A percentile compares a stretch with the other conserved stretches of the same genome.
phyloP scores from a whole-genome alignment of 2,797 vertebrate genomes.

The Huso huso region DNA sequence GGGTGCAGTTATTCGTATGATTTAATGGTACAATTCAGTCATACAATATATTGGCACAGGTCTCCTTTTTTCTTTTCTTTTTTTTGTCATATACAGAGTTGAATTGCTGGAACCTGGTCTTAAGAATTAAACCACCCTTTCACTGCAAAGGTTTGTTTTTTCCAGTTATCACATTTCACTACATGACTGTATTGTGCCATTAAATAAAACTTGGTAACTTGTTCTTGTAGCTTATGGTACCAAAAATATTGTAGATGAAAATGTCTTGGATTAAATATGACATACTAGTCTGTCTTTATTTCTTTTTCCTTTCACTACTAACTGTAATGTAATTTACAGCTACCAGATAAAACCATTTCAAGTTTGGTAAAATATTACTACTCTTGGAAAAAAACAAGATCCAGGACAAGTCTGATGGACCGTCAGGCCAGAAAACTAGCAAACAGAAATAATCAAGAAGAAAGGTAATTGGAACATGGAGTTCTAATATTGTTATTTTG shows the following conservation, averaged over 20 bases:
- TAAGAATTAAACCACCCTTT: too few relatives aligned
- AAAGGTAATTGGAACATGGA: conserved; percentile 63
- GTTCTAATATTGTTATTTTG: too few relatives aligned
- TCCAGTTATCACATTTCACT: neutral
- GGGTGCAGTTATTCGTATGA: too few relatives aligned
- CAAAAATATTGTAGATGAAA: neutral
- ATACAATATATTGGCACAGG: too few relatives aligned
- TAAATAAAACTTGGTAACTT: conserved; percentile 7
- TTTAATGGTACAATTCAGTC: too few relatives aligned
- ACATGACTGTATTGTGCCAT: neutral
- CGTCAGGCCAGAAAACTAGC: conserved; percentile 90
- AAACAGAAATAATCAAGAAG: conserved; percentile 81
- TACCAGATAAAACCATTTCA: conserved; percentile 94
- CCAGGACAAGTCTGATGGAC: conserved; percentile 95
- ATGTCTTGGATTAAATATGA: neutral
- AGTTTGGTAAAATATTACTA: conserved; percentile 98
- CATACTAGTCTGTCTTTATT: neutral
- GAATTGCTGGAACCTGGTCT: too few relatives aligned
- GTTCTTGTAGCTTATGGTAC: conserved; percentile 47
- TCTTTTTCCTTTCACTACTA: neutral
- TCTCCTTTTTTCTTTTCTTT: too few relatives aligned
- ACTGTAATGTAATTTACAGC: conserved; percentile 32
- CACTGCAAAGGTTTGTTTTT: too few relatives aligned
- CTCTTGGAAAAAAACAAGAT: conserved; percentile 97
- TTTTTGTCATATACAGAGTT: too few relatives aligned